Base-by-base conservation (phyloP, 2,888 invertebrate genomes). In the Lepidonotus clava region DNA sequence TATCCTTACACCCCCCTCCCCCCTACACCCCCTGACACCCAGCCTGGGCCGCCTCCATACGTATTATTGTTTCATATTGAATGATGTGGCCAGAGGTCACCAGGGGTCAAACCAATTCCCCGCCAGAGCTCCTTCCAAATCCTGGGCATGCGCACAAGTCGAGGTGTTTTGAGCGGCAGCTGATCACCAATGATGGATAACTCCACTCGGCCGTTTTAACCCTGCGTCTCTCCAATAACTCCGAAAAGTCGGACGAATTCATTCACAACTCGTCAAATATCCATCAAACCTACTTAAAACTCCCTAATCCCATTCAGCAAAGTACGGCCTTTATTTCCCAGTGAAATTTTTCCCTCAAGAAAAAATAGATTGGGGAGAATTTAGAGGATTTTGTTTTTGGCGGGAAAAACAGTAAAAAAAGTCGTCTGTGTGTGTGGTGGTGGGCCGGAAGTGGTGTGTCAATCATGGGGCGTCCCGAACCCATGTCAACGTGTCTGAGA, bases 61-160 rank as follows among this genome's bases (percentile, higher is more conserved):
- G 28, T 61, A 61, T 61, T 28, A 61, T 61, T 61, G 61, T 61
- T 61, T 61, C 61, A 61, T 61, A 61, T 61, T 61, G 61, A 61
- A 61, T 61, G 61, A 61, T 61, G 28, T 61, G 28, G 24, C 61
- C 28, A 1, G 4, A 28, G 61, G 61, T 61, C 61, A 61, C 24
- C 21, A n/a, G 28, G n/a, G 61, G 61, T 61, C 61, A 24, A 61
- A 61, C n/a, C 61, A 61, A 61, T 61, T 61, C 61, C 61, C n/a
- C 24, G 61, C 61, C 14, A 61, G 24, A 32, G 61, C 28, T n/a
- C 61, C 11, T 28, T 61, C 61, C 28, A 61, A 28, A 61, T 61
- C 61, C 28, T 28, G 61, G 2, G 28, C 61, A 61, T 61, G 61
- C 61, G 28, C 61, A 11, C 61, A n/a, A n/a, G 61, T 61, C 11